phyloP scores from a whole-genome alignment of 2,113 vertebrate genomes.

The Gyps fulvus region DNA sequence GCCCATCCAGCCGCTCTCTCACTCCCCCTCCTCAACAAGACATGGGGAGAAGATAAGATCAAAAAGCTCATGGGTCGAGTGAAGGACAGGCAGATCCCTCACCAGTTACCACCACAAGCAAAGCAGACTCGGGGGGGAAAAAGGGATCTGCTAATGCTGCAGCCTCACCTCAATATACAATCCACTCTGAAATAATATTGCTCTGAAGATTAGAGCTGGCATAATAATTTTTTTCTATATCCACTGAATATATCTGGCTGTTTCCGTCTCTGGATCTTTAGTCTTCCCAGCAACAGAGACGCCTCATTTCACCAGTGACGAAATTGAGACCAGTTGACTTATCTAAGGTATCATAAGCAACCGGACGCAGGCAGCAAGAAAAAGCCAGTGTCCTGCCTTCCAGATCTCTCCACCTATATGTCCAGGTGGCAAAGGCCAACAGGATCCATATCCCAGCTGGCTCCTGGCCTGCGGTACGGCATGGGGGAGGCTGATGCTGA shows the following conservation, averaged over 20 bases:
- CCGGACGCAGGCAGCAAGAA: neutral
- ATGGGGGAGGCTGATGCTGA: neutral
- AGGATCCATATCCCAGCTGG: neutral
- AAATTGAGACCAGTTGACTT: neutral
- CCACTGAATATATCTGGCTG: neutral
- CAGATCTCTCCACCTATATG: neutral
- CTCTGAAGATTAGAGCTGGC: neutral
- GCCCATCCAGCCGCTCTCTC: neutral
- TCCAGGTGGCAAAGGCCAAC: neutral
- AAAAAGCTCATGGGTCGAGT: neutral
- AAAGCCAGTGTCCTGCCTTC: neutral
- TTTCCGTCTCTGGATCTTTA: neutral
- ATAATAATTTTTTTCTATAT: neutral
- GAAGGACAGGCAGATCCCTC: neutral
- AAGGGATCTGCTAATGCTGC: neutral
- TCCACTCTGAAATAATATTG: neutral
- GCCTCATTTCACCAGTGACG: neutral
- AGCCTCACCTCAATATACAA: neutral
- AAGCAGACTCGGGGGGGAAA: neutral
- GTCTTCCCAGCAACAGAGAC: neutral
- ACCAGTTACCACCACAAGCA: neutral
- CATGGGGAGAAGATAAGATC: neutral
- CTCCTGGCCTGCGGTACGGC: neutral
- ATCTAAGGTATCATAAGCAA: neutral
- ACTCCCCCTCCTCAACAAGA: neutral